Evolutionary conservation across 2,113 vertebrate species (phyloP), one percentile per base, ranked within the genome.

Genomic region (Holacanthus passer): DNA sequence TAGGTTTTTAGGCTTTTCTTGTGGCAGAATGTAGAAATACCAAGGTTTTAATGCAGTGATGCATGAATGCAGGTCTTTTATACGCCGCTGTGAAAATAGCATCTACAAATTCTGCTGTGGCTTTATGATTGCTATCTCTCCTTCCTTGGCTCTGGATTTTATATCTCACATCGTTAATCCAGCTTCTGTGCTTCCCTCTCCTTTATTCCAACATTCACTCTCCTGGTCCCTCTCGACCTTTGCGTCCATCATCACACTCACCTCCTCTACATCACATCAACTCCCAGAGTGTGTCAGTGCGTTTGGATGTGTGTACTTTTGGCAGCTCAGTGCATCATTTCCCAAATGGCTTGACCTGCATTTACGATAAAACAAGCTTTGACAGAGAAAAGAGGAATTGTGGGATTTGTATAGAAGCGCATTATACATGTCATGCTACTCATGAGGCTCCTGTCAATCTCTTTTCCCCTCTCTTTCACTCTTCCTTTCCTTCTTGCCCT

Each of bases 1-100:
- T 37, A 22, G 20, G n/a, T 13, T 27, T 19, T 58, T 58, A 22
- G 22, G 52, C n/a, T 39, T 4, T 56, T 70, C 72, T 24, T n/a
- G 56, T 22, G 27, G 62, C 39, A 43, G 3, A 60, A 43, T 19
- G 56, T 13, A 60, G 12, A 72, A 77, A 69, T 59, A 47, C 10
- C 32, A 45, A 24, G 1, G 3, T 80, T 82, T 76, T 73, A 68
- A 77, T 59, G 39, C 64, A 60, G 29, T 50, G 45, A 47, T 77
- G 50, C 67, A 70, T 81, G 75, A 69, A 58, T 80, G 73, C 60
- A 50, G 45, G 10, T 69, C 22, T 45, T 83, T 88, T 83, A 75
- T 63, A 55, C 35, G 63, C 63, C 56, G 10, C 82, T 20, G 80
- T 59, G 48, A 81, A 83, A 88, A 45, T 50, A 81, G 45, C n/a